These are phyloP conservation scores for Polymixis flavicincta DNA, from an alignment of 2,888 invertebrate genomes.

Conservation along the genomic window DNA sequence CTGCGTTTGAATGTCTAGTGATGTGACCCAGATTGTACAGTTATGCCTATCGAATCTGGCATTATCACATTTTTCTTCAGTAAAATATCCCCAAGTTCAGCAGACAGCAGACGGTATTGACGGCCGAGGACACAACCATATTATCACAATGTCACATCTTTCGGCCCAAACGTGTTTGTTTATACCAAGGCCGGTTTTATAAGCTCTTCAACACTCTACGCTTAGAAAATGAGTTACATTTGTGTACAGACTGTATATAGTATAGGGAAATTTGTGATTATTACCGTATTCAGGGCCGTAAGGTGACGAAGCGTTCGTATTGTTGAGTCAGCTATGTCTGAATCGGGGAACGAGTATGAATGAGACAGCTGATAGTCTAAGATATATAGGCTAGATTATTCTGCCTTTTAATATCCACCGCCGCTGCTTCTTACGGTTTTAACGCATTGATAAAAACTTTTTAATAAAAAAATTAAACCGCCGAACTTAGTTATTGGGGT, in stretches of 20 bases:
- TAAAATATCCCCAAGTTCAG: background rate
- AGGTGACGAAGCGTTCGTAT: slow-evolving; percentile 47
- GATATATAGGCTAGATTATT: slow-evolving; percentile 7
- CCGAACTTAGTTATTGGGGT: too few relatives aligned
- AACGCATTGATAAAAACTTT: too few relatives aligned
- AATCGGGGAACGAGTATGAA: slow-evolving; percentile 2
- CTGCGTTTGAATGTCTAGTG: background rate
- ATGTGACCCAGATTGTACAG: background rate
- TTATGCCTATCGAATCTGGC: background rate
- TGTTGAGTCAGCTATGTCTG: slow-evolving; percentile 22
- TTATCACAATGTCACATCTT: slow-evolving; percentile 47
- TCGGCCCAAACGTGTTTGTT: slow-evolving; percentile 38
- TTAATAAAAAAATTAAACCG: too few relatives aligned
- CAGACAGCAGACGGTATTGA: slow-evolving; percentile 26
- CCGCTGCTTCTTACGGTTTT: too few relatives aligned
- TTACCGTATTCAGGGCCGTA: slow-evolving; percentile 33
- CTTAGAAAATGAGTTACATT: slow-evolving; percentile 20
- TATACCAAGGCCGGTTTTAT: slow-evolving; percentile 38
- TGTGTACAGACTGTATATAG: background rate
- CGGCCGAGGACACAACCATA: slow-evolving; percentile 31
- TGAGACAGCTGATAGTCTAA: slow-evolving; percentile 9
- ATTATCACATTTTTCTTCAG: background rate
- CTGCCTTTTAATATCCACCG: background rate
- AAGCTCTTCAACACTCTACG: slow-evolving; percentile 16
- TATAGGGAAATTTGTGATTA: slow-evolving; percentile 17